Conservation (phyloP, 1,140 invertebrate genomes). For the Aphelinus atriplicis region DNA sequence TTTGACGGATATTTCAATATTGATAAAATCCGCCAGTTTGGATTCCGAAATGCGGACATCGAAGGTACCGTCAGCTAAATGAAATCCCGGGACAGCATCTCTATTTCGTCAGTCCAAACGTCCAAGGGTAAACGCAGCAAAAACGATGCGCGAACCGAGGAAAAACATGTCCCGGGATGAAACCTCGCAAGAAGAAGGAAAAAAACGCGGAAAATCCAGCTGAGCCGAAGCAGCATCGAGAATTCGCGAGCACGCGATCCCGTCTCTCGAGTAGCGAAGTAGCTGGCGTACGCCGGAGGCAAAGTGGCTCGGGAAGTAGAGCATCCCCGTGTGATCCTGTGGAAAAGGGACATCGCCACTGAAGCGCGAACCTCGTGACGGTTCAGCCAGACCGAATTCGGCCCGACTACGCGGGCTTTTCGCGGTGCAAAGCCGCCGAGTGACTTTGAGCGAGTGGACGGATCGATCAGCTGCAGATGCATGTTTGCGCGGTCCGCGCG, state of each 20-base stretch:
- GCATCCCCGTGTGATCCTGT: neutral
- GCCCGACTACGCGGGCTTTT: too few relatives aligned
- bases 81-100: too few relatives aligned
- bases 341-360: neutral
- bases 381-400: neutral
- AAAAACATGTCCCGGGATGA: neutral
- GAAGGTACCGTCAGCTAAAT: too few relatives aligned
- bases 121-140: conserved; percentile 6
- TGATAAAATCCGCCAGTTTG: too few relatives aligned
- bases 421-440: too few relatives aligned
- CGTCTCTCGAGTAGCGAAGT: neutral
- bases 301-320: conserved; percentile 13
- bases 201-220: neutral
- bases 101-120: too few relatives aligned
- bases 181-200: conserved; percentile 3
- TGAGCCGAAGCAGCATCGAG: neutral
- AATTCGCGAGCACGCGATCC: conserved; percentile 10
- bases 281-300: neutral
- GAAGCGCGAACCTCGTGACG: conserved; percentile 8
- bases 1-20: too few relatives aligned
- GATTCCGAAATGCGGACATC: too few relatives aligned
- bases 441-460: too few relatives aligned
- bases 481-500: too few relatives aligned
- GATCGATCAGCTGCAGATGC: too few relatives aligned
- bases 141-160: conserved; percentile 23